Evolutionary conservation across 2,888 invertebrate species (phyloP).

Genomic region (Dicyrtoma fusca): DNA sequence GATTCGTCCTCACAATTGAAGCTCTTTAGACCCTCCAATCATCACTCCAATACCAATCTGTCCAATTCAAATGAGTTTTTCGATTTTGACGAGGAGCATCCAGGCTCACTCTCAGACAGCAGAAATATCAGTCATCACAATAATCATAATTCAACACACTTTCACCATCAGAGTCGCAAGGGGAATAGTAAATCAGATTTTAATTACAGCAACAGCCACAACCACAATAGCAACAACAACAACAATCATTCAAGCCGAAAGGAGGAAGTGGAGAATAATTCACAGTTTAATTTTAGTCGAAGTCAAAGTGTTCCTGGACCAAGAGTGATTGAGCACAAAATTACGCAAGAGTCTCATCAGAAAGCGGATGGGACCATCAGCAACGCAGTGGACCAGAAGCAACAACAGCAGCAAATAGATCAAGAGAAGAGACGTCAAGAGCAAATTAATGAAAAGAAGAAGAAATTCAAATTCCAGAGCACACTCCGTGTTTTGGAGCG

Average conservation of each 20-base stretch:
- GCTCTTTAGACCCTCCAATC: not conserved
- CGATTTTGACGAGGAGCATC: not conserved
- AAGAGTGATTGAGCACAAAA: constrained; percentile 11
- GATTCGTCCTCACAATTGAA: constrained; percentile 35
- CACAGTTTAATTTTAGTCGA: constrained; percentile 39
- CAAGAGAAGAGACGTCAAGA: constrained; percentile 4
- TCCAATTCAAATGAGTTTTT: too few species aligned
- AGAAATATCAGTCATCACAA: not conserved
- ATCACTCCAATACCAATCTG: not conserved
- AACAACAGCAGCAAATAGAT: not conserved
- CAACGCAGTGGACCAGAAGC: not conserved
- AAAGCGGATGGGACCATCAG: not conserved
- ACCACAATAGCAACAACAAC: not conserved
- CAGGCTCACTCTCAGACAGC: not conserved
- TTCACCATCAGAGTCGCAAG: not conserved
- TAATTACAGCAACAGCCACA: not conserved
- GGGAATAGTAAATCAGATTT: not conserved
- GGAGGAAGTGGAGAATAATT: constrained; percentile 14
- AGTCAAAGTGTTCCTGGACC: constrained; percentile 48
- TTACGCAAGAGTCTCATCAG: not conserved
- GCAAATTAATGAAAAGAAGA: constrained; percentile 57
- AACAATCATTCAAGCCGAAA: not conserved
- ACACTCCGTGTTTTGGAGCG: constrained; percentile 81
- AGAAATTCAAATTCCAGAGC: constrained; percentile 81
- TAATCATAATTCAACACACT: not conserved